These are phyloP conservation scores for Subacronicta megacephala DNA, from an alignment of 2,888 invertebrate genomes.

Conservation along the genomic window DNA sequence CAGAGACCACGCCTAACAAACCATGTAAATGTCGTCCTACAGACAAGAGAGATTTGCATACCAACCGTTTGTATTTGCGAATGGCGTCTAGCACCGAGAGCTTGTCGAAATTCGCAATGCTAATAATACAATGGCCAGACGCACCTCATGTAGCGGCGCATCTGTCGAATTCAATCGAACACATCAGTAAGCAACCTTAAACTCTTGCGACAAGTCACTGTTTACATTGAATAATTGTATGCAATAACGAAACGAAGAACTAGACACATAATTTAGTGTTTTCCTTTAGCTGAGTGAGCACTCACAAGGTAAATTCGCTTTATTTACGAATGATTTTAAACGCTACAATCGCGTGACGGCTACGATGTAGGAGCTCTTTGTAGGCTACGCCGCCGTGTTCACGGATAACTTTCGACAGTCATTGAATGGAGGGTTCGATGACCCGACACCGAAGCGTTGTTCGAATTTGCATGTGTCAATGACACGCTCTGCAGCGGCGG, in stretches of 20 bases:
- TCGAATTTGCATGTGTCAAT: constrained; percentile 89
- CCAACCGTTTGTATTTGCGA: constrained; percentile 79
- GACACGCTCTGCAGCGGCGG: constrained; percentile 80
- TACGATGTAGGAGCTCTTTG: constrained; percentile 65
- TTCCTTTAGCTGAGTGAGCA: constrained; percentile 66
- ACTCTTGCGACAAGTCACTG: constrained; percentile 57
- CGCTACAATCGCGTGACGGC: constrained; percentile 71
- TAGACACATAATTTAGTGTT: constrained; percentile 74
- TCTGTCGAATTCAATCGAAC: constrained; percentile 67
- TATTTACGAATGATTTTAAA: constrained; percentile 71
- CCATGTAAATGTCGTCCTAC: constrained; percentile 71
- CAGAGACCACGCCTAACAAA: constrained; percentile 62
- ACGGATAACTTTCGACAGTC: constrained; percentile 88
- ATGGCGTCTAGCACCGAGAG: constrained; percentile 77
- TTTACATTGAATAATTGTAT: constrained; percentile 60
- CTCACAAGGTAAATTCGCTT: constrained; percentile 71
- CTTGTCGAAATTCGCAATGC: constrained; percentile 85
- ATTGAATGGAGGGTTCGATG: constrained; percentile 86
- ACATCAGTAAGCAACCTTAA: constrained; percentile 69
- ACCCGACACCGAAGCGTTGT: constrained; percentile 82
- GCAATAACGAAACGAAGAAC: constrained; percentile 67
- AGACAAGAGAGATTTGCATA: constrained; percentile 79
- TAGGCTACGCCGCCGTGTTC: constrained; percentile 75
- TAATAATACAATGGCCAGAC: constrained; percentile 86
- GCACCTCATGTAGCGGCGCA: constrained; percentile 75